Evolutionary conservation across 2,888 invertebrate genomes (phyloP).

Genomic region (Prosapia bicincta): DNA sequence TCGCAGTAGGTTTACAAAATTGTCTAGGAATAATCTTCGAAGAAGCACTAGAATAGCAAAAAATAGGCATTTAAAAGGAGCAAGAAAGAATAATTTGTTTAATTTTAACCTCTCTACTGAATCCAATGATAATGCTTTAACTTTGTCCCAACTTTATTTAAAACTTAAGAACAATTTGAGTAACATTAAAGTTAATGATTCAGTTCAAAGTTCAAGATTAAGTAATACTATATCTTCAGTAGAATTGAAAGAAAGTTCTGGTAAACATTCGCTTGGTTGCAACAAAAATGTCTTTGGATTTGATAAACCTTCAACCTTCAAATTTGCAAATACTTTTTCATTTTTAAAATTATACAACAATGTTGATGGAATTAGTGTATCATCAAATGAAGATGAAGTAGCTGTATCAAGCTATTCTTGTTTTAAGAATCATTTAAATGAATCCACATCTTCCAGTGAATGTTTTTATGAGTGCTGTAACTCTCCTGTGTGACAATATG

Average conservation of each 20-base stretch:
- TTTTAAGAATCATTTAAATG: background rate
- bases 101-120: background rate
- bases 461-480: background rate
- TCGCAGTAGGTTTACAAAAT: background rate
- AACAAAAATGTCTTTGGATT: background rate
- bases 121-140: background rate
- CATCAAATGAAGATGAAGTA: background rate
- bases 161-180: background rate
- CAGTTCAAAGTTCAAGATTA: background rate
- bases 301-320: background rate
- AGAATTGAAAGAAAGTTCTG: background rate
- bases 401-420: background rate
- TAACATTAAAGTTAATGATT: background rate
- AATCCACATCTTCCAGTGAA: background rate
- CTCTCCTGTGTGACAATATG: background rate
- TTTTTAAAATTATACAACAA: too few species aligned
- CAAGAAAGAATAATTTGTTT: background rate
- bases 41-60: background rate
- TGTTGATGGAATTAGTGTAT: background rate
- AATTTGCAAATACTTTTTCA: background rate
- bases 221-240: background rate
- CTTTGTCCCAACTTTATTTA: background rate
- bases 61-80: background rate
- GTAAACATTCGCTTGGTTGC: background rate
- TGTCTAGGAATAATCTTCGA: background rate